Evolutionary conservation across 1,140 invertebrate genomes (phyloP).

Genomic region (Aphis craccivora): DNA sequence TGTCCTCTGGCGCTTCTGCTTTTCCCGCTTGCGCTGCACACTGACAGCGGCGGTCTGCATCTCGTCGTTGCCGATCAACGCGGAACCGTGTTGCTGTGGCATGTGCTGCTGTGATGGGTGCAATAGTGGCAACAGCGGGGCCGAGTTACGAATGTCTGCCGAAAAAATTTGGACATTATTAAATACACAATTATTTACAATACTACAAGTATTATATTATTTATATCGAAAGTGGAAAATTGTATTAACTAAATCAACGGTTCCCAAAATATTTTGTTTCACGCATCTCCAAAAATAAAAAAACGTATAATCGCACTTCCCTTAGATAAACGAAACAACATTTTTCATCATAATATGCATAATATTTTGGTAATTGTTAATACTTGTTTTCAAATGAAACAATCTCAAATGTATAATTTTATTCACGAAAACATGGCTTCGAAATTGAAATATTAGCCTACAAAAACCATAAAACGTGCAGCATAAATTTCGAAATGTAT

Average conservation of each 20-base stretch:
- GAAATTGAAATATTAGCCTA: not conserved
- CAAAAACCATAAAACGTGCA: not conserved
- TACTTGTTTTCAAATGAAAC: not conserved
- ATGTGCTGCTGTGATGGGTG: not conserved
- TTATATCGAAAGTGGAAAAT: too few relatives aligned
- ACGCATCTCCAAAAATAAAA: too few relatives aligned
- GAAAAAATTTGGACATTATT: not conserved
- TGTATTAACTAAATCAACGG: too few relatives aligned
- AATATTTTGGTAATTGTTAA: not conserved
- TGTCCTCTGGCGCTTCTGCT: slow-evolving; percentile 57
- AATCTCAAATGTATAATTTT: not conserved
- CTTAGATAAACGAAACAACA: too few relatives aligned
- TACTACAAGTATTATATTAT: not conserved
- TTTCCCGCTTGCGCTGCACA: not conserved
- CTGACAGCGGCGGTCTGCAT: not conserved
- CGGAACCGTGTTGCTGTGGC: slow-evolving; percentile 3
- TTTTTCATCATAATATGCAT: not conserved
- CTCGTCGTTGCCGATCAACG: not conserved
- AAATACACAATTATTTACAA: not conserved
- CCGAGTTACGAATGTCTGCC: not conserved
- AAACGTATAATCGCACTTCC: too few relatives aligned
- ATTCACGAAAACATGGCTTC: not conserved
- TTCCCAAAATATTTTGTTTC: too few relatives aligned
- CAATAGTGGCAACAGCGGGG: not conserved
- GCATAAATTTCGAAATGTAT: not conserved